Conservation (phyloP, 2,888 invertebrate species). For the Polydrusus cervinus region DNA sequence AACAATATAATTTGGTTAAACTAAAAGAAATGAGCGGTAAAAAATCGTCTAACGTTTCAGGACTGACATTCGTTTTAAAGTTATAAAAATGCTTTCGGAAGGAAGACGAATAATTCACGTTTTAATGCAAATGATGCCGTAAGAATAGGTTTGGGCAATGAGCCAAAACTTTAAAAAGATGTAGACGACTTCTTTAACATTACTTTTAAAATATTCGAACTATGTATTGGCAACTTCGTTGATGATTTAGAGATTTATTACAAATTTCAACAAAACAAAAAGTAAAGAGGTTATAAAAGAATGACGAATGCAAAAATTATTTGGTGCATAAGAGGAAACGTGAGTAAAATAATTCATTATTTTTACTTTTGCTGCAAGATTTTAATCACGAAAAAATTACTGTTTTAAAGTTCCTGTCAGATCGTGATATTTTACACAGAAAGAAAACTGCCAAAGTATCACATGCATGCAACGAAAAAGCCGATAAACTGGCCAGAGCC, state of each 20-base stretch:
- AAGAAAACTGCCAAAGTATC: too few species aligned
- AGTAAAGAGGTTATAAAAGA: too few species aligned
- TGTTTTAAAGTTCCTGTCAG: too few species aligned
- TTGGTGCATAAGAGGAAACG: too few species aligned
- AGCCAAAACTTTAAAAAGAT: slow-evolving; percentile 31
- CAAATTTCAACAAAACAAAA: not conserved
- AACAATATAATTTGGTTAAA: slow-evolving; percentile 9
- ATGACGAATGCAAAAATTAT: too few species aligned
- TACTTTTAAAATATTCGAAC: not conserved
- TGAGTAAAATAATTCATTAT: too few species aligned
- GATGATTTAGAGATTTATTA: not conserved
- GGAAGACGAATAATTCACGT: slow-evolving; percentile 26
- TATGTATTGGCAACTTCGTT: not conserved
- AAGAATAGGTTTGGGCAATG: slow-evolving; percentile 36
- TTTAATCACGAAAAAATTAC: too few species aligned
- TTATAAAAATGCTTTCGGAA: slow-evolving; percentile 20
- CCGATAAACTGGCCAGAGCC: too few species aligned
- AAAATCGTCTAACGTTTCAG: slow-evolving; percentile 12
- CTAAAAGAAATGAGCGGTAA: slow-evolving; percentile 8
- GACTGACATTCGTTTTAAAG: slow-evolving; percentile 18
- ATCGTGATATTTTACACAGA: too few species aligned
- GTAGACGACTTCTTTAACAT: slow-evolving; percentile 10
- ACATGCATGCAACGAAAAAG: too few species aligned
- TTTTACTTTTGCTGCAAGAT: too few species aligned
- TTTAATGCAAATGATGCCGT: slow-evolving; percentile 41